A percentile compares a stretch with the other conserved stretches of the same genome.
Evolutionary conservation across 2,888 invertebrate species (phyloP).

Genomic region (Agriotes lineatus): DNA sequence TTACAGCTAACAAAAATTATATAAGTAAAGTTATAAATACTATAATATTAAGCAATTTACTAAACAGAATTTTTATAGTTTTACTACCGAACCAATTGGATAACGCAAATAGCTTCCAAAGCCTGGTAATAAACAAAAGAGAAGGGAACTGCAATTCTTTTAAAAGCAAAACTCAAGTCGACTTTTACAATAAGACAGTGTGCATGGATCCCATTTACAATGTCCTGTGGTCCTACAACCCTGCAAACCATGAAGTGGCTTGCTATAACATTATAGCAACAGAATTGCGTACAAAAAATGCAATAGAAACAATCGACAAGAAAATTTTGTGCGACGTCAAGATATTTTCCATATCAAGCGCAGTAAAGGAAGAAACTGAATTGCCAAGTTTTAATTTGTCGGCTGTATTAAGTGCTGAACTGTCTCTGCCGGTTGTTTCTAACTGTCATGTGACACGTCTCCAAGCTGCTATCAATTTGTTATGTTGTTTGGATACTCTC

Average conservation of each 20-base stretch:
- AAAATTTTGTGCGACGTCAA: constrained; percentile 56
- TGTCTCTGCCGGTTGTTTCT: constrained; percentile 81
- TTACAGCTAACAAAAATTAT: constrained; percentile 87
- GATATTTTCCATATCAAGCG: constrained; percentile 32
- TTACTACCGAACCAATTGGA: constrained; percentile 85
- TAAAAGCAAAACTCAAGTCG: constrained; percentile 84
- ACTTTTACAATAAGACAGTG: constrained; percentile 83
- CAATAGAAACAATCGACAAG: constrained; percentile 57
- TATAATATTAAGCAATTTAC: not conserved
- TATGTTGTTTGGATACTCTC: constrained; percentile 91
- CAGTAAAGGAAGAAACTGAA: constrained; percentile 49
- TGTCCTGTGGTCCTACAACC: constrained; percentile 92
- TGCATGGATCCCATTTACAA: constrained; percentile 94
- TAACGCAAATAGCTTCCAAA: constrained; percentile 81
- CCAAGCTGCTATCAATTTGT: constrained; percentile 90
- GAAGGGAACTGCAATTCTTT: constrained; percentile 92
- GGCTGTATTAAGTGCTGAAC: constrained; percentile 82
- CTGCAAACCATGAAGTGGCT: constrained; percentile 74
- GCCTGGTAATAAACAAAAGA: constrained; percentile 88
- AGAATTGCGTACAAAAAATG: constrained; percentile 70
- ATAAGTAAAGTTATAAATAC: constrained; percentile 74
- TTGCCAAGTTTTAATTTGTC: constrained; percentile 61
- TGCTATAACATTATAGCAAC: constrained; percentile 89
- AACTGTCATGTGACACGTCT: constrained; percentile 82
- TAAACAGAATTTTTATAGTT: constrained; percentile 67